Conservation (phyloP, 2,113 vertebrate species). For the Dasyurus viverrinus region DNA sequence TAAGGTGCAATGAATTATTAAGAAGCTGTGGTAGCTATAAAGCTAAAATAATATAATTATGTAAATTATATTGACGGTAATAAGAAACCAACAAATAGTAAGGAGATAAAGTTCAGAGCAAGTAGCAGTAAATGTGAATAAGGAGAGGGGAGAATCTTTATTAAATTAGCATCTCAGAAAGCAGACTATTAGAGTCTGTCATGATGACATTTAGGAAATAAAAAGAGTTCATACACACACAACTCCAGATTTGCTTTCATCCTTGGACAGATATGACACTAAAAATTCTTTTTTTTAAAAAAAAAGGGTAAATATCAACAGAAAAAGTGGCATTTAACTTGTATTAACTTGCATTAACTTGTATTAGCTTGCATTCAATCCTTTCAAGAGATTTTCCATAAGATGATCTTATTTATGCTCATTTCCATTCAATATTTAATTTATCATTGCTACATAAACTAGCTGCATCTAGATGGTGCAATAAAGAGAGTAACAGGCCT, state of each 20-base stretch:
- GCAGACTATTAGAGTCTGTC: neutral
- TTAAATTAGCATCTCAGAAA: neutral
- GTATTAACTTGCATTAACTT: no score
- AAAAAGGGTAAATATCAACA: neutral
- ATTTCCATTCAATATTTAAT: slow-evolving; percentile 54
- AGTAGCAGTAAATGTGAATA: neutral
- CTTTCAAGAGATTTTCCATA: slow-evolving; percentile 13
- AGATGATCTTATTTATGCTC: slow-evolving; percentile 20
- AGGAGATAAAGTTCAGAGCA: neutral
- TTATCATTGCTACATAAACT: slow-evolving; percentile 18
- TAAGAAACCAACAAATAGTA: neutral
- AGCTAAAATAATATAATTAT: neutral
- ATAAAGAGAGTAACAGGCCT: neutral
- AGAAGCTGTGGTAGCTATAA: neutral
- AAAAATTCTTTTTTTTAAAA: neutral
- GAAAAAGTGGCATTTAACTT: neutral
- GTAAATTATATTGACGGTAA: neutral
- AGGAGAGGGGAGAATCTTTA: neutral
- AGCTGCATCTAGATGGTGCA: neutral
- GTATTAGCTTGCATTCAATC: slow-evolving; percentile 24
- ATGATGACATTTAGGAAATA: neutral
- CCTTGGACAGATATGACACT: neutral
- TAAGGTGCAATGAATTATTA: neutral
- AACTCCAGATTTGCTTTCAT: neutral
- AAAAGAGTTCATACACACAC: neutral